Evolutionary conservation across 2,797 vertebrate genomes (phyloP).

Genomic region (Enteromius radiatus): DNA sequence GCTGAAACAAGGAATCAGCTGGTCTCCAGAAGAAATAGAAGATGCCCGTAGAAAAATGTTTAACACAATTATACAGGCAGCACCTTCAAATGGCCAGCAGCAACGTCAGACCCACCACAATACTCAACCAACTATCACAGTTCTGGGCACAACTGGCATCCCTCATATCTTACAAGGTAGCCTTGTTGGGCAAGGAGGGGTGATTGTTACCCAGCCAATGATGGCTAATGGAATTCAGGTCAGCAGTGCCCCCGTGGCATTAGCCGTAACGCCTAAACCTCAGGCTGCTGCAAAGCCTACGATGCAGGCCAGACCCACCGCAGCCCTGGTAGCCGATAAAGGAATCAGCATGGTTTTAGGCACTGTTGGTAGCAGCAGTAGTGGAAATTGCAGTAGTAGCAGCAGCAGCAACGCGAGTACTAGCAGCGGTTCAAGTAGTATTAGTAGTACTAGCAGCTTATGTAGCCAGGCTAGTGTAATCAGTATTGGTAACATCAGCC

Average conservation of each 20-base stretch:
- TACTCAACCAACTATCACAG: constrained; percentile 87
- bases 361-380: constrained; percentile 78
- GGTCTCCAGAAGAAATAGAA: constrained; percentile 98
- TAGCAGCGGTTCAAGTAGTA: constrained; percentile 57
- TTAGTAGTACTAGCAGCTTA: constrained; percentile 60
- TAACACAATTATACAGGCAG: constrained; percentile 95
- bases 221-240: constrained; percentile 92
- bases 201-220: constrained; percentile 92
- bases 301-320: constrained; percentile 80
- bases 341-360: constrained; percentile 79
- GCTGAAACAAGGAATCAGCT: constrained; percentile 97
- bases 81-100: constrained; percentile 78
- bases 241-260: constrained; percentile 84
- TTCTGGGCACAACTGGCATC: constrained; percentile 87
- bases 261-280: constrained; percentile 86
- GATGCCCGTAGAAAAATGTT: constrained; percentile 98
- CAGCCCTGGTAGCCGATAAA: constrained; percentile 80
- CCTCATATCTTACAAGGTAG: constrained; percentile 94
- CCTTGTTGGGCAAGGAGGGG: constrained; percentile 88
- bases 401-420: constrained; percentile 72
- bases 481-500: constrained; percentile 65
- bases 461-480: constrained; percentile 61
- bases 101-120: constrained; percentile 78
- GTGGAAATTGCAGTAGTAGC: constrained; percentile 72
- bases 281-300: constrained; percentile 79